Percentiles rank a stretch among this genome's conserved stretches.
Conservation (phyloP, 64 coral and sea anemone species). For the Catalaphyllia jardinei region DNA sequence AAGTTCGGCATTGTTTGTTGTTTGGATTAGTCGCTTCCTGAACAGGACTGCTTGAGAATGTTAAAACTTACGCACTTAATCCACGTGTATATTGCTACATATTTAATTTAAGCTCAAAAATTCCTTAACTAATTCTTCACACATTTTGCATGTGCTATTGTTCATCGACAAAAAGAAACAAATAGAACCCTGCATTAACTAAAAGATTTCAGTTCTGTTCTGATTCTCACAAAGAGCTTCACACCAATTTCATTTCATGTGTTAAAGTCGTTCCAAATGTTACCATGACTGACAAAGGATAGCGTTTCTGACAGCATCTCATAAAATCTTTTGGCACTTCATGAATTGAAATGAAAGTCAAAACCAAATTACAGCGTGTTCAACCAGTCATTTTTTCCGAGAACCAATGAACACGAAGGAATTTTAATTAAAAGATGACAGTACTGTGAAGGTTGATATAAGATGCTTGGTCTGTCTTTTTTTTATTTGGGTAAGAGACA, state of each 20-base stretch:
- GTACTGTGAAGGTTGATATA: background rate
- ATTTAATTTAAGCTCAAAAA: background rate
- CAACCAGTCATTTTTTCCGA: background rate
- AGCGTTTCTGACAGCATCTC: background rate
- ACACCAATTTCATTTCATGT: background rate
- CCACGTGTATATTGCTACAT: background rate
- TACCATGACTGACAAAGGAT: background rate
- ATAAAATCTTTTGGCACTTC: too few species aligned
- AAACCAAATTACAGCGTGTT: constrained; percentile 3
- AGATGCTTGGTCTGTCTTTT: background rate
- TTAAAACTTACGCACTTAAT: background rate
- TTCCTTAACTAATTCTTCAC: background rate
- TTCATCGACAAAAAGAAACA: background rate
- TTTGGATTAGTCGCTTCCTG: too few species aligned
- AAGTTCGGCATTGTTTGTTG: too few species aligned
- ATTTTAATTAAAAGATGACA: constrained; percentile 23
- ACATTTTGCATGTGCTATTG: background rate
- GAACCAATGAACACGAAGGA: background rate
- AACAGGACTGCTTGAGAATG: background rate
- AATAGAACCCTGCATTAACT: too few species aligned
- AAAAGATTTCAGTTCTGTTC: too few species aligned
- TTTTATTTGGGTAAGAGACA: constrained; percentile 1
- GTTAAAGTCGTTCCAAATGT: background rate
- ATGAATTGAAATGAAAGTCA: background rate
- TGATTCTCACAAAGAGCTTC: too few species aligned